Evolutionary conservation across 2,888 invertebrate genomes (phyloP).

Genomic region (Acleris holmiana): DNA sequence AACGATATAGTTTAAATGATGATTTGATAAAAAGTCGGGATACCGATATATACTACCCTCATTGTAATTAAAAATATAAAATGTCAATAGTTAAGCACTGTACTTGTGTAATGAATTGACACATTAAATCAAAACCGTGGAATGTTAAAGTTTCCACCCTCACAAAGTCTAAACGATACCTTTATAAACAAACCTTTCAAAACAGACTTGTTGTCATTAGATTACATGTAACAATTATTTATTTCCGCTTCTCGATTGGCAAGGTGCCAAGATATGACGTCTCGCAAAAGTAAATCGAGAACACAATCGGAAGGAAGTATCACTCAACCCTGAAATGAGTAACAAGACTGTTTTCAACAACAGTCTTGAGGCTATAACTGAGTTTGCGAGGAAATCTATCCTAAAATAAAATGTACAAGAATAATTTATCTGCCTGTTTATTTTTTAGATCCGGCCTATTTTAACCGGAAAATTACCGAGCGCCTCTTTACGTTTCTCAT

Average conservation of each 20-base stretch:
- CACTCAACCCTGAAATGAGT: conserved; percentile 5
- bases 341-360: background rate
- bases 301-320: conserved; percentile 18
- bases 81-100: too few relatives aligned
- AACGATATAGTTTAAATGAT: too few relatives aligned
- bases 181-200: too few relatives aligned
- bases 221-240: background rate
- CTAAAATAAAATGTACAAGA: background rate
- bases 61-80: too few relatives aligned
- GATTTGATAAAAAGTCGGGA: too few relatives aligned
- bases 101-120: too few relatives aligned
- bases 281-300: background rate
- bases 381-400: background rate
- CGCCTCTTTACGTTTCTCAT: background rate
- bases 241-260: conserved; percentile 13
- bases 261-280: conserved; percentile 5
- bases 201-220: background rate
- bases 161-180: too few relatives aligned
- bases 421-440: background rate
- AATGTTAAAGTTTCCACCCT: too few relatives aligned
- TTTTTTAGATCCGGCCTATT: background rate
- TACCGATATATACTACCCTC: too few relatives aligned
- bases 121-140: too few relatives aligned
- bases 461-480: background rate
- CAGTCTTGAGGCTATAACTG: background rate